Conservation (phyloP, 2,888 invertebrate genomes). For the Chesias legatella region DNA sequence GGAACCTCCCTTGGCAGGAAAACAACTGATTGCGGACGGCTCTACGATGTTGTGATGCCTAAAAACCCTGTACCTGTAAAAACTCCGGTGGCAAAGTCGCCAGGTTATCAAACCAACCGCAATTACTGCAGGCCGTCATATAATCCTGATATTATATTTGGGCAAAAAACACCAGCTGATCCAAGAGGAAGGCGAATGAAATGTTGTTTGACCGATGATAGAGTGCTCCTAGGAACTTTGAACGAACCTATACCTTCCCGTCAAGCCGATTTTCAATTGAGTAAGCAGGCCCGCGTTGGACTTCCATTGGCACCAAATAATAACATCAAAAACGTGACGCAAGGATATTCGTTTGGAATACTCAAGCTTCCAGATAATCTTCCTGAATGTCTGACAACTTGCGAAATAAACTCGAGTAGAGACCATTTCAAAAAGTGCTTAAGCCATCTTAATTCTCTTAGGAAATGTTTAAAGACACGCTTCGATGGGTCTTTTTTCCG, state of each 20-base stretch:
- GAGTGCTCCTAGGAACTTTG: conserved; percentile 37
- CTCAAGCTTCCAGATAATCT: conserved; percentile 46
- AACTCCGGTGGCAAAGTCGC: conserved; percentile 26
- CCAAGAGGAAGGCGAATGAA: conserved; percentile 47
- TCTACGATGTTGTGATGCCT: conserved; percentile 43
- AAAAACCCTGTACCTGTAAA: conserved; percentile 28
- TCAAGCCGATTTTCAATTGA: conserved; percentile 46
- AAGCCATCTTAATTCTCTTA: conserved; percentile 47
- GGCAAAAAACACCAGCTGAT: conserved; percentile 44
- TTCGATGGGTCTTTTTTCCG: conserved; percentile 32
- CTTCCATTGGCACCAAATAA: conserved; percentile 51
- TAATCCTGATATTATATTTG: conserved; percentile 50
- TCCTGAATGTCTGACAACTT: conserved; percentile 44
- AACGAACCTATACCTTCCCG: conserved; percentile 39
- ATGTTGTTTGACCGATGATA: conserved; percentile 44
- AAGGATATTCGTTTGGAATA: conserved; percentile 61
- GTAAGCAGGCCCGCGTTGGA: conserved; percentile 40
- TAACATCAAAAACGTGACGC: conserved; percentile 57
- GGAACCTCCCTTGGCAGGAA: conserved; percentile 35
- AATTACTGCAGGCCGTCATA: conserved; percentile 47
- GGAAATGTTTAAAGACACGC: conserved; percentile 37
- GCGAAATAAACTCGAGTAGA: conserved; percentile 40
- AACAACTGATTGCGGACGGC: conserved; percentile 16
- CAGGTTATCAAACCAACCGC: conserved; percentile 33
- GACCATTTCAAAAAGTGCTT: conserved; percentile 55